These are phyloP conservation scores for Poeciliopsis paucimaculata DNA, from an alignment of 2,797 vertebrate genomes.

Conservation along the genomic window DNA sequence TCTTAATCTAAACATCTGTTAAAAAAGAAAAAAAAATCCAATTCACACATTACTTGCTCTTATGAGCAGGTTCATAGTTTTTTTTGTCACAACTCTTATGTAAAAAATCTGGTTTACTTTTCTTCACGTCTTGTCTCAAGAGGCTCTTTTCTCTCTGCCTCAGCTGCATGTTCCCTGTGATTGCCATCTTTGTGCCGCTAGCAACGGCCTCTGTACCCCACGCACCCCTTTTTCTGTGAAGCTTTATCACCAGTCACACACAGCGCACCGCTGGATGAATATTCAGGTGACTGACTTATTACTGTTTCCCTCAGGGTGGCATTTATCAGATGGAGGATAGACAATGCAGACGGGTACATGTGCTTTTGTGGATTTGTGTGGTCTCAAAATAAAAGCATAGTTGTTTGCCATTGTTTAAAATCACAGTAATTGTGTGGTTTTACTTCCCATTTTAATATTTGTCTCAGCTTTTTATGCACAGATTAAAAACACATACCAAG, in stretches of 20 bases:
- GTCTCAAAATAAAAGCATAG: conserved; percentile 20
- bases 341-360: conserved; percentile 13
- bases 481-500: conserved; percentile 32
- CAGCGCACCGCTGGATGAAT: conserved; percentile 44
- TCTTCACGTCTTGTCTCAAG: conserved; percentile 64
- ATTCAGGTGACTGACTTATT: conserved; percentile 57
- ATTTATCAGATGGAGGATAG: conserved; percentile 44
- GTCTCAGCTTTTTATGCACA: conserved; percentile 42
- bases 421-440: conserved; percentile 38
- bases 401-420: conserved; percentile 24
- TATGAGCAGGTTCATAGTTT: conserved; percentile 36
- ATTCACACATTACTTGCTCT: conserved; percentile 4
- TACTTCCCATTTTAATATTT: conserved; percentile 61
- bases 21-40: conserved; percentile 1
- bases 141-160: conserved; percentile 56
- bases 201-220: conserved; percentile 33
- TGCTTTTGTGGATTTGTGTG: conserved; percentile 23
- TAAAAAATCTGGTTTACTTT: conserved; percentile 51
- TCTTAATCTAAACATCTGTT: conserved; percentile 32
- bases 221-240: conserved; percentile 22
- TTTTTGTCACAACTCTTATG: conserved; percentile 41
- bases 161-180: conserved; percentile 55
- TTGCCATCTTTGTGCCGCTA: conserved; percentile 61
- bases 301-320: conserved; percentile 34
- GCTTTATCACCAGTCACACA: conserved; percentile 50